Evolutionary conservation across 2,113 vertebrate species (phyloP).

Genomic region (Panthera uncia): DNA sequence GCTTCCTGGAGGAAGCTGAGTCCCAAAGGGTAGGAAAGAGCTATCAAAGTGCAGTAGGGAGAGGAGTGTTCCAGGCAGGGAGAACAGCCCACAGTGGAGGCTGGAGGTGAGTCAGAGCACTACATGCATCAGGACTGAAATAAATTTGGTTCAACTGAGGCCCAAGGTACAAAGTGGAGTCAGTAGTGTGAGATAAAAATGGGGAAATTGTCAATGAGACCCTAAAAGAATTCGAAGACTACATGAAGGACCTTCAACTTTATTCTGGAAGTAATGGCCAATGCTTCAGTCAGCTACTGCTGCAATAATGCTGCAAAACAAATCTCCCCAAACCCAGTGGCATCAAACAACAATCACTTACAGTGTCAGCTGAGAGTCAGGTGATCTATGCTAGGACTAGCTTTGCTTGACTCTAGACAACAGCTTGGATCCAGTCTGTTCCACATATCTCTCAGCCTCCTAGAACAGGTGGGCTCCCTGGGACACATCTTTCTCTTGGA

Average conservation of each 20-base stretch:
- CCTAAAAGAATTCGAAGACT: neutral
- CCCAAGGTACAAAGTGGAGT: neutral
- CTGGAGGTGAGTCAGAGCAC: neutral
- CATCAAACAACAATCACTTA: neutral
- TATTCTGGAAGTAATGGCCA: neutral
- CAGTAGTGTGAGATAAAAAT: neutral
- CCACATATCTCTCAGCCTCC: neutral
- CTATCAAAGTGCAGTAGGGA: too few relatives aligned
- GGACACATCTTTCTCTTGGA: neutral
- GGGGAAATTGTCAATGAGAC: neutral
- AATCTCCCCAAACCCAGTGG: neutral
- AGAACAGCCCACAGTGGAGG: rapidly evolving
- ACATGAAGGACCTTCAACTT: neutral
- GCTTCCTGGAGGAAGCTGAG: neutral
- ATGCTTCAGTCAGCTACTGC: neutral
- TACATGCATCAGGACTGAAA: rapidly evolving
- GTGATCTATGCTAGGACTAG: neutral
- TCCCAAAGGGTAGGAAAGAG: neutral
- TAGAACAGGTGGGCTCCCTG: neutral
- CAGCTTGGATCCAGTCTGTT: neutral
- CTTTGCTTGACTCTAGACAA: neutral
- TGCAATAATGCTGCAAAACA: neutral
- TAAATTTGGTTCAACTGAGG: neutral
- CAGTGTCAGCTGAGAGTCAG: neutral
- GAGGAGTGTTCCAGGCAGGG: too few relatives aligned